Evolutionary conservation across 2,113 vertebrate species (phyloP).

Genomic region (Antigone vipio): DNA sequence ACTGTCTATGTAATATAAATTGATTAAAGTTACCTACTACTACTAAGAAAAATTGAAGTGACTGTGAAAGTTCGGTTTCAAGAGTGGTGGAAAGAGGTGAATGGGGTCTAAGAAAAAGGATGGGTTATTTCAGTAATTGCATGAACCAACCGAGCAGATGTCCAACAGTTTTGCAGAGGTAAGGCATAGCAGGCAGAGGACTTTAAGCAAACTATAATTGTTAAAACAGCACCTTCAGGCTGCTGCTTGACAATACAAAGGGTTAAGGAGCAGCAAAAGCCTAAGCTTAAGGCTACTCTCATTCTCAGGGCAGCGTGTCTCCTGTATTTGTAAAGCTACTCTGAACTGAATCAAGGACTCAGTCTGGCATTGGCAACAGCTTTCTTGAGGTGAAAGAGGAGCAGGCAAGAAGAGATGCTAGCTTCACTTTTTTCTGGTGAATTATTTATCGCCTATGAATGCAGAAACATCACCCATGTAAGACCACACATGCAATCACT

Average conservation of each 20-base stretch:
- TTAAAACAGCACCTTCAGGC: background rate
- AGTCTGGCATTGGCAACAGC: background rate
- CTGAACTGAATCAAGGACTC: background rate
- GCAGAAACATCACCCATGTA: background rate
- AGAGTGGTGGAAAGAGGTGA: background rate
- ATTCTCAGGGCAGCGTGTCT: background rate
- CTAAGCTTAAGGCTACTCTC: background rate
- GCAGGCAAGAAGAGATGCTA: background rate
- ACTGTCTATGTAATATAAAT: background rate
- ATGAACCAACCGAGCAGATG: background rate
- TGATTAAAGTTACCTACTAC: background rate
- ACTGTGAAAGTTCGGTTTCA: background rate
- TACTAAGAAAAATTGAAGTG: background rate
- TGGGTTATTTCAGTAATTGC: background rate
- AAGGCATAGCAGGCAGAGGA: background rate
- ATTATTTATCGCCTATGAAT: background rate
- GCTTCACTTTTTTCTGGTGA: background rate
- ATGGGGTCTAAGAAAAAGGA: background rate
- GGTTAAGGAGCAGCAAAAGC: background rate
- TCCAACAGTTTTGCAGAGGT: fast-evolving
- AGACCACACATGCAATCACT: background rate
- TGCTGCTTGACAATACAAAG: background rate
- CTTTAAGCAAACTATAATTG: fast-evolving
- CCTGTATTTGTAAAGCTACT: background rate
- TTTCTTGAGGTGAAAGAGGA: background rate